Base-by-base conservation (phyloP, 2,888 invertebrate genomes). In the Andrena flavipes region DNA sequence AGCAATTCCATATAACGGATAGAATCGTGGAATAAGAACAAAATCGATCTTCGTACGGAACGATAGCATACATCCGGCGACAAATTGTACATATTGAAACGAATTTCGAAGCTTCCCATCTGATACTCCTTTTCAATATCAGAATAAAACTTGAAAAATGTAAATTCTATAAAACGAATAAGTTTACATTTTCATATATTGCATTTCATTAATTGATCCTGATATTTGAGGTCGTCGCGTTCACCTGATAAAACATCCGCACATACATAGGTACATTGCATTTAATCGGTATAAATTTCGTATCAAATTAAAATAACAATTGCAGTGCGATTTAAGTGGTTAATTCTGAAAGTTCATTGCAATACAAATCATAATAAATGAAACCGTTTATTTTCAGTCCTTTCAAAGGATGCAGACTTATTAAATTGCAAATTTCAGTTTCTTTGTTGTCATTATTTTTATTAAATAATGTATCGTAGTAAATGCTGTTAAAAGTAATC, bases 51-150 rank as follows among this genome's bases (percentile, higher is more conserved):
- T 67, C 64, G 64, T 63, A 60, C 62, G 71, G 54, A 67, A 56
- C 81, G 70, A 76, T 71, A 71, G 82, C 65, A 59, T 76, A 81
- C 69, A 81, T 72, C 82, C 72, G 72, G 65, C 82, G 76, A 82
- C 82, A 76, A 82, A 82, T 82, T 82, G 82, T 82, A 82, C 82
- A 82, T 82, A 82, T 82, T 82, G 82, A 82, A 82, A 82, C 72
- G 82, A 82, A 82, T 82, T 73, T 76, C 76, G 26, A 63, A 82
- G 76, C 82, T 80, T 56, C 56, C 70, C 80, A 75, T 67, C 71
- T 54, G 54, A 71, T 80, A 59, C 63, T 51, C 26, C 56, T 33
- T n/a, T 70, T 35, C 65, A 10, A 60, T 72, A 42, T 29, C 30
- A 33, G 48, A 62, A 10, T 30, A 26, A 48, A 78, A 16, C 30